Evolutionary conservation across 1,140 invertebrate species (phyloP).

Genomic region (Drosophila dunni): DNA sequence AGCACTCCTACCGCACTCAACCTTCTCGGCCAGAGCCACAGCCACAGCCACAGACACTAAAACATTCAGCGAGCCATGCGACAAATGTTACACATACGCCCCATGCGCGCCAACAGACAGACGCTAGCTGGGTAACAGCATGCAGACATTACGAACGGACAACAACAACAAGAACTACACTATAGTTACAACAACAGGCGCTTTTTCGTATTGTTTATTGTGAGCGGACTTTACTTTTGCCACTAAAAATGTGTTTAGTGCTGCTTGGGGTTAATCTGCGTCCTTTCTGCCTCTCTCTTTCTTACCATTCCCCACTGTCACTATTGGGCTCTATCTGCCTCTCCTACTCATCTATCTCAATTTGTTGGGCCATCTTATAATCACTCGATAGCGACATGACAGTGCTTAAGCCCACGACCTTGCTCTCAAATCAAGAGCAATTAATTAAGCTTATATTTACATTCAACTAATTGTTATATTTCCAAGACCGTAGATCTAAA

Average conservation of each 20-base stretch:
- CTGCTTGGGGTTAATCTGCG: conserved; percentile 7
- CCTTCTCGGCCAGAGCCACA: not conserved
- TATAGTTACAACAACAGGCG: not conserved
- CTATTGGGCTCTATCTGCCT: not conserved
- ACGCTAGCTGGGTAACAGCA: not conserved
- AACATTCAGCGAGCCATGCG: conserved; percentile 44
- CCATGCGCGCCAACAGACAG: conserved; percentile 50
- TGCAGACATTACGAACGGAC: conserved; percentile 13
- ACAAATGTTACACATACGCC: conserved; percentile 70
- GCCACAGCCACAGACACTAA: conserved; percentile 19
- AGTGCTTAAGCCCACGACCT: conserved; percentile 2
- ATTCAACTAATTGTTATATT: not conserved
- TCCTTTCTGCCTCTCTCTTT: not conserved
- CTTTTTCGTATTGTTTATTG: conserved; percentile 28
- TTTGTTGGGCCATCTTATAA: not conserved
- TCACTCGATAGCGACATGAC: not conserved
- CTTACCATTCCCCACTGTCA: not conserved
- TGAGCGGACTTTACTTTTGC: conserved; percentile 5
- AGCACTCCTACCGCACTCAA: not conserved
- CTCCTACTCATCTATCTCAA: not conserved
- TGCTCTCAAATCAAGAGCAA: conserved; percentile 19
- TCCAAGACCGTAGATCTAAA: too few relatives aligned
- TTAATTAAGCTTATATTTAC: conserved; percentile 10
- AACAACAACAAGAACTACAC: not conserved
- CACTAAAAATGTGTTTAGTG: conserved; percentile 32